Conservation (phyloP, 2,888 invertebrate species). For the Brenthis hecate region DNA sequence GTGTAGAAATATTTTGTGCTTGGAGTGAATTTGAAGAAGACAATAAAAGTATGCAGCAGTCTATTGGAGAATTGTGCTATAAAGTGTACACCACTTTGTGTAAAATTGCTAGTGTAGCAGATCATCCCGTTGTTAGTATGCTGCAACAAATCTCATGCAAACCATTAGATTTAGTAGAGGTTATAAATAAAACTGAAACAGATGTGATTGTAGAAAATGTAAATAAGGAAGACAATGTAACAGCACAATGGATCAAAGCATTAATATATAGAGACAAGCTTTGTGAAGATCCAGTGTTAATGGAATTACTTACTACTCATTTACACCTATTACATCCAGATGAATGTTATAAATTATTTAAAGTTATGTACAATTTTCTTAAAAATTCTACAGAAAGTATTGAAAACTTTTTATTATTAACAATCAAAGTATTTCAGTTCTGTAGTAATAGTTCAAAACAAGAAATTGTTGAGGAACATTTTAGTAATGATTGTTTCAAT, state of each 20-base stretch:
- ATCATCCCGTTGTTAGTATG: constrained; percentile 65
- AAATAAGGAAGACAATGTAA: constrained; percentile 50
- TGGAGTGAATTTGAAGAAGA: constrained; percentile 73
- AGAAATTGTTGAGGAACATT: constrained; percentile 57
- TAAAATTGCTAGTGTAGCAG: constrained; percentile 47
- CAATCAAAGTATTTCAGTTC: constrained; percentile 57
- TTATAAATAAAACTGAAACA: constrained; percentile 56
- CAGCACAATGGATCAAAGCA: constrained; percentile 60
- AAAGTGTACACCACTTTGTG: constrained; percentile 53
- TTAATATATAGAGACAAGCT: constrained; percentile 58
- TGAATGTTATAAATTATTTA: constrained; percentile 54
- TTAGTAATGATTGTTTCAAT: constrained; percentile 53
- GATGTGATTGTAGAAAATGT: constrained; percentile 58
- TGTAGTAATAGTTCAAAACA: constrained; percentile 53
- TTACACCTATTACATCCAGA: constrained; percentile 52
- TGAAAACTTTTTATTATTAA: constrained; percentile 48
- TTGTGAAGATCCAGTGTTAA: constrained; percentile 51
- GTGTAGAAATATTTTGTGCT: constrained; percentile 71
- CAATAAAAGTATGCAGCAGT: constrained; percentile 64
- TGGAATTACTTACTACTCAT: constrained; percentile 52
- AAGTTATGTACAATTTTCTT: constrained; percentile 47
- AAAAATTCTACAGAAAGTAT: constrained; percentile 46
- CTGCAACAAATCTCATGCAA: constrained; percentile 62
- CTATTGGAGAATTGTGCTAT: constrained; percentile 65
- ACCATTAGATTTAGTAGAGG: constrained; percentile 59